Base-by-base conservation (phyloP, 2,888 invertebrate genomes). In the Drosophila multiciliata region DNA sequence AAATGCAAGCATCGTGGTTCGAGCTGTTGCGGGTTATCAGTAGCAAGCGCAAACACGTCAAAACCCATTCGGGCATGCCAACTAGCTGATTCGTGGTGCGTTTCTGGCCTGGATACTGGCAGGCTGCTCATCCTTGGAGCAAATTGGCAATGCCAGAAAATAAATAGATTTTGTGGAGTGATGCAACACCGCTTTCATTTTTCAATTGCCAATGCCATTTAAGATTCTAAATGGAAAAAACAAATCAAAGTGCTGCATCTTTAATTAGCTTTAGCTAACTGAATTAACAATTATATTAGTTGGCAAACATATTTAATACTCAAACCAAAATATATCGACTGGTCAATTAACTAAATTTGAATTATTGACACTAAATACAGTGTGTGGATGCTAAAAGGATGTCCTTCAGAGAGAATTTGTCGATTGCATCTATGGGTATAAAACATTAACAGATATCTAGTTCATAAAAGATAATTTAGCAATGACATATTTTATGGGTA, bases 11-110 rank as follows among this genome's bases (percentile, higher is more conserved):
- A 80, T 75, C 69, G 77, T 75, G 83, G 77, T 80, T 88, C 73
- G 60, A 75, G 66, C 54, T 64, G 50, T 61, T 84, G 50, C 90
- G 82, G 88, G 90, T 68, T 80, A 85, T 84, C 75, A 75, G 70
- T 62, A 66, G 72, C 64, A 66, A 68, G 73, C 71, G 71, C 61
- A 80, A 89, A 83, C 66, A 86, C 45, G 50, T 42, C 71, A 55
- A 59, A 49, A 57, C 63, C 50, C 55, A 60, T 64, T 49, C 42
- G 48, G 57, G 36, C 58, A 61, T 45, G 36, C 50, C 23, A 54
- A 52, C 58, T 49, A 57, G 55, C 58, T 71, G 79, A 60, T 49
- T 32, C 40, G 20, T 62, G 71, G 72, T 55, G 60, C 52, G 66
- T 40, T 42, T n/a, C 36, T 59, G 70, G 66, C 59, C 53, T 65